Conservation (phyloP, 2,888 invertebrate genomes). For the Cryptus viduatorius region DNA sequence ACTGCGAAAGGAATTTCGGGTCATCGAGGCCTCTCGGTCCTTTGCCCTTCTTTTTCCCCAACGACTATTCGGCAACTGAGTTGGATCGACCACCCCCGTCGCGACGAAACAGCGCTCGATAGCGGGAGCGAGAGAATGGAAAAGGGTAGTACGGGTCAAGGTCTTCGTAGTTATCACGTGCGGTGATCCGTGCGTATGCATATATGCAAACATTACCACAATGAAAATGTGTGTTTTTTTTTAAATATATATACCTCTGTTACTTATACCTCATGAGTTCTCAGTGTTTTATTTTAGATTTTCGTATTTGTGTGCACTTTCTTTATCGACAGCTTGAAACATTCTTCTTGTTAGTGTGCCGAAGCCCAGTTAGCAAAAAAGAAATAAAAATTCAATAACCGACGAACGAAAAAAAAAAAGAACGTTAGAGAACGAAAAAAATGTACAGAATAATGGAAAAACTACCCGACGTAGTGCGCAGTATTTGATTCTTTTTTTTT, state of each 20-base stretch:
- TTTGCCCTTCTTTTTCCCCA: slow-evolving; percentile 32
- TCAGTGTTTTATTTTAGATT: neutral
- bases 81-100: slow-evolving; percentile 34
- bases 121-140: slow-evolving; percentile 45
- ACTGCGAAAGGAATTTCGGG: neutral
- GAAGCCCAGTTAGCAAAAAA: slow-evolving; percentile 62
- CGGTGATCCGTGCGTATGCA: slow-evolving; percentile 54
- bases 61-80: slow-evolving; percentile 45
- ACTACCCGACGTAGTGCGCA: no score
- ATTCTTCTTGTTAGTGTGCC: slow-evolving; percentile 71
- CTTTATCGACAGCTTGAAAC: slow-evolving; percentile 71
- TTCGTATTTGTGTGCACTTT: slow-evolving; percentile 44
- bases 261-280: slow-evolving; percentile 32
- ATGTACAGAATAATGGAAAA: neutral
- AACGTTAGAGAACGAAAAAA: slow-evolving; percentile 24
- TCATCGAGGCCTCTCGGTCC: slow-evolving; percentile 8
- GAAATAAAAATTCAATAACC: slow-evolving; percentile 11
- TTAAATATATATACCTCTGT: slow-evolving; percentile 21
- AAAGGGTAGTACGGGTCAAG: slow-evolving; percentile 58
- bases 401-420: slow-evolving; percentile 29
- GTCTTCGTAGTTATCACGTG: slow-evolving; percentile 58
- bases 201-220: slow-evolving; percentile 49
- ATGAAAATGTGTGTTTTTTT: slow-evolving; percentile 4
- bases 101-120: slow-evolving; percentile 10
- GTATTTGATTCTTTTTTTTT: neutral